These are phyloP conservation scores for Latheticus oryzae DNA, from an alignment of 2,888 invertebrate genomes.

Conservation along the genomic window DNA sequence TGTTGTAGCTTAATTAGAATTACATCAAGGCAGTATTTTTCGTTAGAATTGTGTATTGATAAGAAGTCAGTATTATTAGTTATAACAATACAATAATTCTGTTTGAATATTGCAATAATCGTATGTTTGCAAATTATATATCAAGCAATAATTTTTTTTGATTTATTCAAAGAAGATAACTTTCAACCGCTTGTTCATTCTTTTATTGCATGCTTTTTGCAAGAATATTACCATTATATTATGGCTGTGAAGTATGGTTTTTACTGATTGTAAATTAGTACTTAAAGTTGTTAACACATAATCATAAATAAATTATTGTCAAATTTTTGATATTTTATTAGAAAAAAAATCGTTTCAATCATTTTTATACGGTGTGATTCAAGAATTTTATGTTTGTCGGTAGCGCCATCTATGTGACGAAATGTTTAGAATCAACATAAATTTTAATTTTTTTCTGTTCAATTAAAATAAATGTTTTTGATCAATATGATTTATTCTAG, in stretches of 20 bases:
- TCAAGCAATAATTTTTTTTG: conserved; percentile 25
- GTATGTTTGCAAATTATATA: no score
- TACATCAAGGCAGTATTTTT: conserved; percentile 21
- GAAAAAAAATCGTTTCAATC: no score
- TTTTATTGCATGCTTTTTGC: conserved; percentile 40
- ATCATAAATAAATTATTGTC: conserved; percentile 40
- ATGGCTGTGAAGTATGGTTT: conserved; percentile 42
- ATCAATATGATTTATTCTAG: no score
- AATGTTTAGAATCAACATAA: no score
- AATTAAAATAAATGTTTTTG: no score
- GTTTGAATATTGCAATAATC: conserved; percentile 21
- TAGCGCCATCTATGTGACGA: no score
- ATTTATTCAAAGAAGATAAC: conserved; percentile 18
- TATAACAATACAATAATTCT: conserved; percentile 5
- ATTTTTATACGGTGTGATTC: no score
- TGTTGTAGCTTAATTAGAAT: no score
- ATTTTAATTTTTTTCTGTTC: no score
- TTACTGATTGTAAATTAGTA: conserved; percentile 42
- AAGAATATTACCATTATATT: conserved; percentile 37
- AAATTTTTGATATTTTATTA: no score
- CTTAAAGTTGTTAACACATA: conserved; percentile 41
- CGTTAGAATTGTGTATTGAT: conserved; percentile 28
- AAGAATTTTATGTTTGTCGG: no score
- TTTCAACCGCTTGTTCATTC: conserved; percentile 26
- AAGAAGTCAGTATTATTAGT: conserved; percentile 33